Evolutionary conservation across 2,113 vertebrate species (phyloP), one percentile per base, ranked within the genome.

Genomic region (Oncorhynchus masou): DNA sequence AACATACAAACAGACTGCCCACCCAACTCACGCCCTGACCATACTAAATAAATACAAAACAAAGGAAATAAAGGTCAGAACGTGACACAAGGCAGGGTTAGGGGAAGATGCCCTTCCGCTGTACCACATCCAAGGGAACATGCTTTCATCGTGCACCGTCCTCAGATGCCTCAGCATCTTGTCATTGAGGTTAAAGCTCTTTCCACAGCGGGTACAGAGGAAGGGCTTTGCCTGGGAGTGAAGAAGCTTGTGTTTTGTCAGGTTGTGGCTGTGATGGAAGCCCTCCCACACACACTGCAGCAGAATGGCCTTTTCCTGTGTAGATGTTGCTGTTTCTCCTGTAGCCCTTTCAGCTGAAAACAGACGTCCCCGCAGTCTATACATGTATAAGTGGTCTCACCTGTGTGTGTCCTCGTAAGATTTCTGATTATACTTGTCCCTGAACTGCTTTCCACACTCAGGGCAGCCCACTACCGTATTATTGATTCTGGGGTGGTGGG

Each of bases 231-330:
- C 74, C 4, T 67, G n/a, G 7, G 74, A 60, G 67, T 76, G 74
- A 25, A 70, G 51, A 2, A 67, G 48, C n/a, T 31, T 68, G 49
- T 76, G 74, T 27, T 69, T 76, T 34, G 68, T 68, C 15, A 76
- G 74, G 2, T 51, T 70, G 19, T 31, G 51, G 5, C 66, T 31
- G 67, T 70, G 74, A 39, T 57, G 66, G n/a, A 76, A 76, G 74
- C 60, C 68, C 29, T 60, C 69, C 74, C 74, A 20, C 74, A 76
- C 67, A 57, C 25, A 16, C 7, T n/a, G 16, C 74, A 76, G 74
- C 29, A 2, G 51, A 76, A 76, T 5, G 74, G 74, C 74, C 68
- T 76, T 13, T 68, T 20, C 66, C 74, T 1, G 67, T 76, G 27
- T 76, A 31, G 62, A 76, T 70, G 51, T 70, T 76, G 8, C 48